Evolutionary conservation across 2,797 vertebrate genomes (phyloP).

Genomic region (Molossus molossus): DNA sequence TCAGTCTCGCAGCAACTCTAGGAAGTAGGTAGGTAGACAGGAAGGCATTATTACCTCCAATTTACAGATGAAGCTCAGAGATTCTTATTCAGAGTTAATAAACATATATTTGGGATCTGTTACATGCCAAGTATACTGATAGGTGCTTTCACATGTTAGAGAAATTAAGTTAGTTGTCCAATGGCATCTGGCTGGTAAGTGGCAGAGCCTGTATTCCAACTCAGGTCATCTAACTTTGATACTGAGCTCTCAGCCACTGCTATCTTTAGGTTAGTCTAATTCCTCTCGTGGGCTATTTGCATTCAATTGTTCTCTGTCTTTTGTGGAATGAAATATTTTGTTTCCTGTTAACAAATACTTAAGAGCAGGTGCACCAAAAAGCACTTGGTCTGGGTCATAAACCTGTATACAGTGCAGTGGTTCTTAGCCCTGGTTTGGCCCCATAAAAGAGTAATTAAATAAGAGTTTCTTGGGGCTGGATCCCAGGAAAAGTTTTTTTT

Average conservation of each 20-base stretch:
- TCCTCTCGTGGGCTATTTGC: not conserved
- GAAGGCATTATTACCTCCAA: not conserved
- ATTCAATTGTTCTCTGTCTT: constrained; percentile 57
- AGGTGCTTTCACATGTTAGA: constrained; percentile 12
- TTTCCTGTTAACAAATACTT: constrained; percentile 40
- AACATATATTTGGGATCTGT: not conserved
- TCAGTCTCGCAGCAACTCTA: not conserved
- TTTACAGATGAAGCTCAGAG: constrained; percentile 21
- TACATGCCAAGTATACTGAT: not conserved
- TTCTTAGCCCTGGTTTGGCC: constrained; percentile 9
- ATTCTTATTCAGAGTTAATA: not conserved
- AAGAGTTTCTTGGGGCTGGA: not conserved
- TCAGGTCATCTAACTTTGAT: not conserved
- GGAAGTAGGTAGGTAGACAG: not conserved
- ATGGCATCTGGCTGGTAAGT: constrained; percentile 9
- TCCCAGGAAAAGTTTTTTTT: not conserved
- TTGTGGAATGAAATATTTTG: constrained; percentile 41
- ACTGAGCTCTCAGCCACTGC: not conserved
- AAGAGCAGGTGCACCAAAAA: constrained; percentile 31
- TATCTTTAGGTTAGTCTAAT: constrained; percentile 23
- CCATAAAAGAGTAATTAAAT: constrained; percentile 9
- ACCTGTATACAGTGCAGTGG: not conserved
- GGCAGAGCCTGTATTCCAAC: not conserved
- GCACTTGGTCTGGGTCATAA: not conserved
- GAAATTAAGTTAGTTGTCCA: constrained; percentile 45